Percentiles rank a stretch among this genome's conserved stretches.
Evolutionary conservation across 1,140 invertebrate genomes (phyloP).

Genomic region (Diabrotica virgifera): DNA sequence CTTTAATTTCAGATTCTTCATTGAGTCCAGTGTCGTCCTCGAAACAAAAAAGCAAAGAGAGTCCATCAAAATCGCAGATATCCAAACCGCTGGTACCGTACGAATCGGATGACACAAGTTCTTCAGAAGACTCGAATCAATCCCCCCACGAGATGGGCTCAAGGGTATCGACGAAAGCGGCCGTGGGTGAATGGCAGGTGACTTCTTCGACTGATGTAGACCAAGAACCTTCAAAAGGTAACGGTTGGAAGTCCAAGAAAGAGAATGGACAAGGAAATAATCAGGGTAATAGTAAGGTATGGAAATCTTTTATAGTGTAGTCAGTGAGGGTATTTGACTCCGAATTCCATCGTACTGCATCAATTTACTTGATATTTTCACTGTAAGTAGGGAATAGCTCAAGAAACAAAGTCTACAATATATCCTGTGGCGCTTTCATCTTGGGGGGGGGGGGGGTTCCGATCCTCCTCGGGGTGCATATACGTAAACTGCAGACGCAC

Average conservation of each 20-base stretch:
- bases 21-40: not conserved
- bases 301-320: not conserved
- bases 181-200: slow-evolving; percentile 53
- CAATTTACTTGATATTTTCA: no score
- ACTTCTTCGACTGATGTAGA: slow-evolving; percentile 41
- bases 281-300: slow-evolving; percentile 2
- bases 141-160: slow-evolving; percentile 19
- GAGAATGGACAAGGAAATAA: slow-evolving; percentile 3
- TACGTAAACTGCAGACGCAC: no score
- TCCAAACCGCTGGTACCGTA: slow-evolving; percentile 44
- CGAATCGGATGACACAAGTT: slow-evolving; percentile 42
- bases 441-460: no score
- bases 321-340: no score
- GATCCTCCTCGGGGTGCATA: no score
- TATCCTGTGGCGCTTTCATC: no score
- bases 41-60: not conserved
- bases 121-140: slow-evolving; percentile 39
- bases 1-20: slow-evolving; percentile 9
- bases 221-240: slow-evolving; percentile 22
- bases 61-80: not conserved
- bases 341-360: no score
- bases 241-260: slow-evolving; percentile 32
- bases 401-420: no score
- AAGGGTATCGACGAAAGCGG: slow-evolving; percentile 49
- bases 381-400: no score